Evolutionary conservation across 2,113 vertebrate species (phyloP).

Genomic region (Cephalopholis sonnerati): DNA sequence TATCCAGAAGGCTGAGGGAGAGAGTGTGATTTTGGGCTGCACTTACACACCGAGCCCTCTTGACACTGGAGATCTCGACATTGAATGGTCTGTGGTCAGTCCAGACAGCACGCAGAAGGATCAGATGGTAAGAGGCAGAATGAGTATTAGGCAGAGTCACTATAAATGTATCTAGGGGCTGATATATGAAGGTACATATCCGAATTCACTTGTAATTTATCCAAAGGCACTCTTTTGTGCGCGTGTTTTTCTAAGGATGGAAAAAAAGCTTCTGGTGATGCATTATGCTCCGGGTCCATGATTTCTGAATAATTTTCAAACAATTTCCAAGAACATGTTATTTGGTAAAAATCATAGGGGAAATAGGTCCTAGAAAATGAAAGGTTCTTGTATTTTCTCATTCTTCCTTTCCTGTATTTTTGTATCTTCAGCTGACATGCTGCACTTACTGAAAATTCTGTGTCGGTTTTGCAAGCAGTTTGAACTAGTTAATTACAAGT

Average conservation of each 20-base stretch:
- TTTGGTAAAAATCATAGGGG: background rate
- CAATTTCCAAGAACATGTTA: background rate
- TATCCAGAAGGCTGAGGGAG: slow-evolving; percentile 86
- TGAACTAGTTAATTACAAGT: background rate
- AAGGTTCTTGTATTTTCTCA: too few relatives aligned
- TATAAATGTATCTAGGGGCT: background rate
- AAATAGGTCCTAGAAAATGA: background rate
- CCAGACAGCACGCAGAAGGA: slow-evolving; percentile 86
- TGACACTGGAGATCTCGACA: slow-evolving; percentile 88
- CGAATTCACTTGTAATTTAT: background rate
- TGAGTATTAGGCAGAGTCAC: background rate
- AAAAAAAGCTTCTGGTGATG: too few relatives aligned
- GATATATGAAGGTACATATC: background rate
- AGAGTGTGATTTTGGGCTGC: slow-evolving; percentile 86
- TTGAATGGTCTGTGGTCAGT: slow-evolving; percentile 90
- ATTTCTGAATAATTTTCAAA: too few relatives aligned
- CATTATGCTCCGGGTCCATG: background rate
- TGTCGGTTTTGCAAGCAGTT: background rate
- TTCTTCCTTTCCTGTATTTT: background rate
- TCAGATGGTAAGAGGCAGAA: slow-evolving; percentile 72
- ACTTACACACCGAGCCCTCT: slow-evolving; percentile 83
- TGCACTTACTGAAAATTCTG: background rate
- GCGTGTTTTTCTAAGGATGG: background rate
- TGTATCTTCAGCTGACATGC: background rate
- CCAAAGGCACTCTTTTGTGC: background rate